Evolutionary conservation across 2,113 vertebrate genomes (phyloP).

Genomic region (Laterallus jamaicensis): DNA sequence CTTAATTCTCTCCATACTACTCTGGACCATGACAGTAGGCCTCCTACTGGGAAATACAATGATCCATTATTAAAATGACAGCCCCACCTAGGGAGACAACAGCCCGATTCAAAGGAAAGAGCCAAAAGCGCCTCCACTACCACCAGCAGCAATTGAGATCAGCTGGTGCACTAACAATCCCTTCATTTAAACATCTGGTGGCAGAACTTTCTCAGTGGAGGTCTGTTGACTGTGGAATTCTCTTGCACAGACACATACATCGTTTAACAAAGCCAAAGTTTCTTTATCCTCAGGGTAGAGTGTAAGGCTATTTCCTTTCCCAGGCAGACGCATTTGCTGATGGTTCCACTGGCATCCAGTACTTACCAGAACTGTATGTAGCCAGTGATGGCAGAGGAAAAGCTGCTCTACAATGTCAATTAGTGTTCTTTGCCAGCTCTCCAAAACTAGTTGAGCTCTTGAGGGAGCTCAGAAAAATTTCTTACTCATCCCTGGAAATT

Average conservation of each 20-base stretch:
- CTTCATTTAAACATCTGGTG: slow-evolving; percentile 71
- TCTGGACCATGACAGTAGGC: not conserved
- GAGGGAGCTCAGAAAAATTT: not conserved
- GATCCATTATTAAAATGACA: slow-evolving; percentile 64
- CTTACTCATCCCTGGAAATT: not conserved
- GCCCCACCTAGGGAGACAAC: slow-evolving; percentile 56
- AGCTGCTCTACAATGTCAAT: not conserved
- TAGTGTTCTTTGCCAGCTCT: not conserved
- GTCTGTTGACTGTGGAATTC: slow-evolving; percentile 44
- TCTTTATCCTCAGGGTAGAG: slow-evolving; percentile 62
- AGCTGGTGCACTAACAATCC: slow-evolving; percentile 57
- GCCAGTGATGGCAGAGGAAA: not conserved
- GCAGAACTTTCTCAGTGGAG: slow-evolving; percentile 62
- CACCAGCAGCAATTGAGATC: slow-evolving; percentile 60
- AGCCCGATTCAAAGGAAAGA: slow-evolving; percentile 44
- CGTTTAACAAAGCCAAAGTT: slow-evolving; percentile 51
- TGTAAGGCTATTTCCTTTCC: slow-evolving; percentile 55
- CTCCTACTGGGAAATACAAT: slow-evolving; percentile 52
- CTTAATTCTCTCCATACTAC: slow-evolving; percentile 42
- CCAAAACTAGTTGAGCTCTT: not conserved
- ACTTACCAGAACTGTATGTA: not conserved
- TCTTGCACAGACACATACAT: slow-evolving; percentile 33
- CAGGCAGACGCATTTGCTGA: slow-evolving; percentile 52
- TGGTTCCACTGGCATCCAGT: not conserved
- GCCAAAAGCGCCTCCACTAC: not conserved